Evolutionary conservation across 53 echinoderm and acorn worm genomes (phyloP), one percentile per base, ranked within the genome.

Genomic region (Glandiceps talaboti): DNA sequence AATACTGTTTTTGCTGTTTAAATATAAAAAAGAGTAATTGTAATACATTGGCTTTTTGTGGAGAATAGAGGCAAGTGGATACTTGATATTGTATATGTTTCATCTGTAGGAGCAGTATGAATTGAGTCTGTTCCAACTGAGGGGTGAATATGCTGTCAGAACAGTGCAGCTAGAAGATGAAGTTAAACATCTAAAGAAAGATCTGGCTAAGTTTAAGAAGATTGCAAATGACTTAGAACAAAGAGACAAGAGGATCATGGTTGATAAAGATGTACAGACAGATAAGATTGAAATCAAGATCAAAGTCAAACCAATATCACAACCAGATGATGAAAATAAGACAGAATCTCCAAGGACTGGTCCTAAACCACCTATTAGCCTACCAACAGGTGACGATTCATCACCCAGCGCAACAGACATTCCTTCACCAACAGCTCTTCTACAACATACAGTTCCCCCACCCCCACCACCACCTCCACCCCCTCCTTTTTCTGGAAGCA

Each of bases 231-330:
- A 77, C 28, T 28, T 80, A 27, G 30, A 75, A 73, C 25, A 64
- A 25, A 81, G 80, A 73, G 25, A 75, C 31, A 87, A 25, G 29
- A 85, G 82, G 74, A 72, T 75, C 74, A 78, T 75, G 26, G 84
- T 89, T 74, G 96, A 92, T 29, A 87, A 86, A 32, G 86, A 85
- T 27, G 90, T 92, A 14, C 88, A 96, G 30, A 96, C 96, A 0
- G 96, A 96, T 80, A 89, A 84, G 81, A 85, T 96, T 1, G 96
- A 88, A 32, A 85, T 83, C 82, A 92, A 86, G 75, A 86, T 45
- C 64, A 45, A 45, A 45, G 64, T 45, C 64, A 45, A 45, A 45
- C 64, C 64, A 45, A 45, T 45, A 45, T 45, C 64, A 45, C 64
- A 45, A 45, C 64, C 64, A 12, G 64, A 45, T 45, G 64, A 45